Base-by-base conservation (phyloP, 2,113 vertebrate genomes). In the Panurus biarmicus region DNA sequence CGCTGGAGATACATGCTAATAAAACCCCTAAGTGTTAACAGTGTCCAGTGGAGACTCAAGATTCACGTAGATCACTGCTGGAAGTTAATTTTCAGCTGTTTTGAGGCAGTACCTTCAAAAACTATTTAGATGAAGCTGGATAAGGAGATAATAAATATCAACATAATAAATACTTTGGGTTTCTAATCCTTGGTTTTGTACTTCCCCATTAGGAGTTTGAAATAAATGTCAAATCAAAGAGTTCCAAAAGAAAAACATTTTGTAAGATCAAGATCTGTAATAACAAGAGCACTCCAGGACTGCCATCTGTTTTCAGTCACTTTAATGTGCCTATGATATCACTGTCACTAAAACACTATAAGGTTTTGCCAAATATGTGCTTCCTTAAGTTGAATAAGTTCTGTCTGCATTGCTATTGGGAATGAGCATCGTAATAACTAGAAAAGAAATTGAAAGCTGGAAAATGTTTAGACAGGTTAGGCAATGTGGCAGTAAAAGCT, bases 241-340 rank as follows among this genome's bases (percentile, higher is more conserved):
- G 40, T 81, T 94, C 53, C 50, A 77, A 89, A 86, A 58, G 29
- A 16, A 89, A 93, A 94, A 70, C 50, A 51, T 71, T 90, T 53
- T 57, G 7, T 93, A 84, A 94, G 81, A 91, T 86, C 65, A 72
- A 70, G 77, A 82, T 87, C 76, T 93, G 50, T 78, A 96, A 73
- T 53, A 96, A 95, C 64, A 66, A 85, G 66, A 65, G 62, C 62
- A 70, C 38, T 88, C 56, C 87, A 94, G 92, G 78, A 51, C 40
- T 89, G 85, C 87, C 94, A 92, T 90, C 94, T 94, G 93, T 93
- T 94, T 91, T 90, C 80, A 78, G 79, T 93, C 86, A 85, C 67
- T 96, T 93, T 92, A 91, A 90, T 45, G 61, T 87, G 72, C 40
- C 74, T 81, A 25, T 73, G 74, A 67, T 94, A 87, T 72, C 91